Evolutionary conservation across 2,113 vertebrate genomes (phyloP), one percentile per base, ranked within the genome.

Genomic region (Oreochromis aureus): DNA sequence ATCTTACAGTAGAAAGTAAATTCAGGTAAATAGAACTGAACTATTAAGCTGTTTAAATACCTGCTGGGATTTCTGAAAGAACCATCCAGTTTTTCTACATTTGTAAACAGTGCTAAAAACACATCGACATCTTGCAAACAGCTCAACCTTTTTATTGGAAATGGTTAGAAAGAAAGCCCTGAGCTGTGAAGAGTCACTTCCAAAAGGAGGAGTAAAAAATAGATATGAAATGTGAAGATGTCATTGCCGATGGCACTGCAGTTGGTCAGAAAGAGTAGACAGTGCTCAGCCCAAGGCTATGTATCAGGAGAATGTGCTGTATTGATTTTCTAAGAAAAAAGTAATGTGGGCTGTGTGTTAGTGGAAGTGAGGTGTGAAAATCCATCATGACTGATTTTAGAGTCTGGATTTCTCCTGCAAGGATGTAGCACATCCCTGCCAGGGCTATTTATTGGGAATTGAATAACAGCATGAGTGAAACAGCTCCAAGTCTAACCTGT

Each of bases 311-410:
- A 86, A 81, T 69, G 58, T 27, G 34, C 63, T 32, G 12, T 83
- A 87, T 93, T 85, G 83, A 85, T 92, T 89, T 86, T 53, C 48
- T 48, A 56, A 55, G 78, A 44, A 69, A 83, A 69, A 61, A 66
- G 69, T 85, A 18, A 90, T 81, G 58, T 84, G 81, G 36, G 15
- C 19, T 61, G 87, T 59, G 79, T 80, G 69, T 48, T 41, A 39
- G 61, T 88, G 83, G 46, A 89, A 76, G 32, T 76, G 71, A 88
- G 76, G 51, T 89, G 87, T 89, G 82, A 89, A 91, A 89, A 91
- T 89, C 83, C 78, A 91, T 88, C 82, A 46, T n/a, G 2, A 48
- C 69, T 63, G 69, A 84, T 86, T 87, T 91, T 53, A 82, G 73
- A 82, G 79, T 82, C 69, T 13, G 15, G 30, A 86, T 84, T 88